A percentile compares a stretch with the other conserved stretches of the same genome.
phyloP scores from a whole-genome alignment of 2,113 vertebrate genomes.

The Uria aalge region DNA sequence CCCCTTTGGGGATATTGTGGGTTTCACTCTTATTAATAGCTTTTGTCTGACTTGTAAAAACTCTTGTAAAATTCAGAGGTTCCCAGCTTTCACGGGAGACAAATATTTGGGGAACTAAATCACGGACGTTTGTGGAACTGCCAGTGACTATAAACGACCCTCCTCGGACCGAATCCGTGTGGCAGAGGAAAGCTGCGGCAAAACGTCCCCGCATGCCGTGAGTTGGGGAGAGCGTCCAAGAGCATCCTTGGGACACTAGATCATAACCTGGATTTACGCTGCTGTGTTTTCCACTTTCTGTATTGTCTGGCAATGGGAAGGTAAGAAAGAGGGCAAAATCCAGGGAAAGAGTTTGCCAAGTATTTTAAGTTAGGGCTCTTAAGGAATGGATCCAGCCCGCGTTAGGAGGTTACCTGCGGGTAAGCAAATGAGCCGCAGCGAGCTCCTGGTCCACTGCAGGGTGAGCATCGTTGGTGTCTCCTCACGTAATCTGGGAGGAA shows the following conservation, averaged over 20 bases:
- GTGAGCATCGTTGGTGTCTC: not conserved
- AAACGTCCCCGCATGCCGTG: not conserved
- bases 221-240: not conserved
- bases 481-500: not conserved
- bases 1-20: not conserved
- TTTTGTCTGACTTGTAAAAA: conserved; percentile 14
- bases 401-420: not conserved
- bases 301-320: not conserved
- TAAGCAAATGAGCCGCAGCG: not conserved
- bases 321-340: not conserved
- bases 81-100: not conserved
- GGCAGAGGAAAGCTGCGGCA: not conserved
- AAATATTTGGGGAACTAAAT: conserved; percentile 16
- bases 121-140: not conserved
- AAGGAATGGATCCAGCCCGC: rapidly evolving
- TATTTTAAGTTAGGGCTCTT: not conserved
- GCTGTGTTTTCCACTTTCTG: not conserved
- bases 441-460: not conserved
- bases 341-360: not conserved
- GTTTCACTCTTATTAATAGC: conserved; percentile 34
- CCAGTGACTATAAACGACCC: not conserved
- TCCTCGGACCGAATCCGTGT: not conserved
- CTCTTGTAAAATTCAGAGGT: conserved; percentile 21
- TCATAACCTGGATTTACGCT: not conserved
- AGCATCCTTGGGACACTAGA: not conserved